Evolutionary conservation across 2,888 invertebrate genomes (phyloP), one percentile per base, ranked within the genome.

Genomic region (Himalopsyche anomala): DNA sequence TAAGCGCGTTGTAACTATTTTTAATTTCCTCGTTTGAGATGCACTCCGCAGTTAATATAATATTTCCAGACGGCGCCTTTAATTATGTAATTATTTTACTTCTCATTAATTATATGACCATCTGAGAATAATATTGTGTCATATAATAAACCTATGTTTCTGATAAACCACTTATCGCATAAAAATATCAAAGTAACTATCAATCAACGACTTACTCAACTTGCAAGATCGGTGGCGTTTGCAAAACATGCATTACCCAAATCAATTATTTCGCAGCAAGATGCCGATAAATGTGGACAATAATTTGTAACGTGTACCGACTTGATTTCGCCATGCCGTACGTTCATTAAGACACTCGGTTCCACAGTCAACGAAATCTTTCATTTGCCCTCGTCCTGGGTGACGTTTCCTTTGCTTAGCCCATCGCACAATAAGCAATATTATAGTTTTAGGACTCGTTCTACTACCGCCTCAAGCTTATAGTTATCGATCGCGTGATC

Each of bases 231-330:
- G 51, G 51, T 5, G 51, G 62, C 19, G 62, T 62, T 62, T 62
- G 62, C 62, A 62, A 62, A 62, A 62, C 62, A 62, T 62, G 62
- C 62, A 19, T 62, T 62, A 62, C 62, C 62, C 62, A 62, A 62
- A 62, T 62, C 62, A 19, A 62, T 62, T 62, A 62, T 56, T 56
- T 56, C 62, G 62, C 19, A n/a, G 62, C 19, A 62, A 19, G 6
- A 62, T 62, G 62, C 28, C 62, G 28, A 19, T 19, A n/a, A 62
- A 62, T 28, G 62, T 62, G 19, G 28, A 62, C 8, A 62, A 62
- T 62, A 62, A 62, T 62, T 62, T 62, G 62, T 62, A 62, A 62
- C 62, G 19, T 62, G 19, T 62, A 62, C 19, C 62, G 62, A 62
- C 62, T 6, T 19, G 62, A 62, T 19, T 62, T 62, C 56, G n/a